A percentile compares a stretch with the other conserved stretches of the same genome.
These are phyloP conservation scores for Plumapathes pennacea DNA, from an alignment of 92 coral and sea anemone species.

Conservation along the genomic window DNA sequence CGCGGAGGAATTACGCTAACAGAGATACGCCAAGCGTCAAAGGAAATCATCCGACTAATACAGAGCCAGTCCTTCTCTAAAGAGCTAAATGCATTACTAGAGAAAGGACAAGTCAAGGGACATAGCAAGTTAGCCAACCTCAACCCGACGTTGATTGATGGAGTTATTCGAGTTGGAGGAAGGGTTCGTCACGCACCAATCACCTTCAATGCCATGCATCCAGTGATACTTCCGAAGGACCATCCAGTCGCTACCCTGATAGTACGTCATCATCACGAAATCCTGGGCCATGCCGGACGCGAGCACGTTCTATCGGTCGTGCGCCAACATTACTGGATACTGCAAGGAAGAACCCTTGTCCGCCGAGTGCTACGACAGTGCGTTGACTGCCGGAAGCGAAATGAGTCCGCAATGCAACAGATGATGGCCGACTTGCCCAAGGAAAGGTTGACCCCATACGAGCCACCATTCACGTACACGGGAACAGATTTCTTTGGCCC, in stretches of 20 bases:
- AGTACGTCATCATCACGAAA: slow-evolving; percentile 26
- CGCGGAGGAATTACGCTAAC: slow-evolving; percentile 1
- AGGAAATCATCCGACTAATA: slow-evolving; percentile 17
- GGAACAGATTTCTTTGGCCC: slow-evolving; percentile 33
- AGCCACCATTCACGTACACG: slow-evolving; percentile 30
- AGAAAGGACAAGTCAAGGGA: slow-evolving; percentile 14
- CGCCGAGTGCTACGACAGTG: slow-evolving; percentile 22
- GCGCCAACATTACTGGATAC: slow-evolving; percentile 24
- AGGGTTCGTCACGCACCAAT: slow-evolving; percentile 31
- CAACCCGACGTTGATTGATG: slow-evolving; percentile 36
- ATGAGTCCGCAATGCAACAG: slow-evolving; percentile 35
- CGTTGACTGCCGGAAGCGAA: slow-evolving; percentile 22
- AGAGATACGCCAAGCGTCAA: slow-evolving; percentile 12
- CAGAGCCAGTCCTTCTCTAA: slow-evolving; percentile 30
- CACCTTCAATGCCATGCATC: slow-evolving; percentile 39
- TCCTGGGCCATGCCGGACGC: slow-evolving; percentile 26
- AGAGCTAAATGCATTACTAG: slow-evolving; percentile 19
- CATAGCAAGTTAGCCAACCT: slow-evolving; percentile 50
- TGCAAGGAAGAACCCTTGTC: slow-evolving; percentile 25
- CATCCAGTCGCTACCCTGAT: slow-evolving; percentile 35
- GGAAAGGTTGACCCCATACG: slow-evolving; percentile 17
- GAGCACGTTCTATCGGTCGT: slow-evolving; percentile 34
- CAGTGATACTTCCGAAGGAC: slow-evolving; percentile 36
- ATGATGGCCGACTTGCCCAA: slow-evolving; percentile 39
- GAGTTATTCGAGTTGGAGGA: slow-evolving; percentile 34